Percentiles rank a stretch among this genome's conserved stretches.
Evolutionary conservation across 2,888 invertebrate species (phyloP).

Genomic region (Operophtera brumata): DNA sequence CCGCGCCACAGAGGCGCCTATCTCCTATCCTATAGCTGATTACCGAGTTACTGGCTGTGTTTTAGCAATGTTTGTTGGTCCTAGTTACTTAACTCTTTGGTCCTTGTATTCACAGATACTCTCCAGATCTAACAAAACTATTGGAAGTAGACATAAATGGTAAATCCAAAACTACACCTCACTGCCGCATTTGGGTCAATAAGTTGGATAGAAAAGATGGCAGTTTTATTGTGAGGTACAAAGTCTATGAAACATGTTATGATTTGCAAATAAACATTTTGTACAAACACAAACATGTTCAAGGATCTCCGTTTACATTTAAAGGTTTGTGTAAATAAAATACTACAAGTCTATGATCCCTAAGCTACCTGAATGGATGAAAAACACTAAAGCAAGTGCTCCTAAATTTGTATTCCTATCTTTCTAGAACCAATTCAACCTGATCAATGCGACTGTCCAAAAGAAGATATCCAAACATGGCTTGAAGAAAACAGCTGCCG

Average conservation of each 20-base stretch:
- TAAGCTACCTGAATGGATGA: no score
- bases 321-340: constrained; percentile 70
- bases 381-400: no score
- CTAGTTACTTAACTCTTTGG: no score
- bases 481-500: constrained; percentile 84
- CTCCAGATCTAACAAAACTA: constrained; percentile 70
- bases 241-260: constrained; percentile 87
- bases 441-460: constrained; percentile 93
- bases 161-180: constrained; percentile 66
- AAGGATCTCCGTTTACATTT: constrained; percentile 83
- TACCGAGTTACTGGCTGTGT: no score
- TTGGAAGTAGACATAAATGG: constrained; percentile 81
- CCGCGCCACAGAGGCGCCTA: no score
- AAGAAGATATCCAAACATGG: constrained; percentile 83
- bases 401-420: neutral
- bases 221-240: constrained; percentile 90
- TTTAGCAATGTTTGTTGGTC: no score
- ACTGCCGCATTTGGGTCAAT: constrained; percentile 88
- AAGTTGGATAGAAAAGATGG: constrained; percentile 91
- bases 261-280: constrained; percentile 85
- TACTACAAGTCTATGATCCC: no score
- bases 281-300: constrained; percentile 82
- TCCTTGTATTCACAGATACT: constrained; percentile 69
- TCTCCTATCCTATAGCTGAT: no score
- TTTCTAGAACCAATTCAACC: constrained; percentile 84